Percentiles rank a stretch among this genome's conserved stretches.
These are phyloP conservation scores for Tethea ocularis DNA, from an alignment of 2,888 invertebrate genomes.

Conservation along the genomic window DNA sequence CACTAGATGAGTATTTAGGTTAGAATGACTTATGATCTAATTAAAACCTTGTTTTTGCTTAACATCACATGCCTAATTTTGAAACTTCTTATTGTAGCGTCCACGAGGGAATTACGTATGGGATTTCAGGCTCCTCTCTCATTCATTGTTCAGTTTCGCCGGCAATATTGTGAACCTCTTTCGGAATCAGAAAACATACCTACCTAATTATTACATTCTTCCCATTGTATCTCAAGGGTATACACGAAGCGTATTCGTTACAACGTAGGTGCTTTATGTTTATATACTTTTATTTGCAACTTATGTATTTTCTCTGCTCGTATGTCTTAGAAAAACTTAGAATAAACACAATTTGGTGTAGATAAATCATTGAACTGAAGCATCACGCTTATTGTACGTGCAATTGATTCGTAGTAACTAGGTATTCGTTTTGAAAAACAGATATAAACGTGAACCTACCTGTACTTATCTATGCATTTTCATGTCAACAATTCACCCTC, in stretches of 20 bases:
- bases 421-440: background rate
- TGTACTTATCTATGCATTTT: background rate
- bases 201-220: slow-evolving; percentile 14
- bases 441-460: background rate
- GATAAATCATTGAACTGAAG: background rate
- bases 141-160: slow-evolving; percentile 40
- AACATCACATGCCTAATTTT: slow-evolving; percentile 6
- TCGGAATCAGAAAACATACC: background rate
- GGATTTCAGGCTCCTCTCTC: slow-evolving; percentile 46
- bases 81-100: slow-evolving; percentile 5
- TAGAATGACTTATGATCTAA: background rate
- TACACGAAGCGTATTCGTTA: background rate
- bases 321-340: background rate
- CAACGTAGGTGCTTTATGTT: slow-evolving; percentile 1
- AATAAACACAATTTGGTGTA: background rate
- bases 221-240: slow-evolving; percentile 4
- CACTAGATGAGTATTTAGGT: no score
- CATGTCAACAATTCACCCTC: background rate
- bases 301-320: background rate
- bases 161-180: slow-evolving; percentile 15
- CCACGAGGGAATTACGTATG: slow-evolving; percentile 44
- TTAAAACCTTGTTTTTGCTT: background rate
- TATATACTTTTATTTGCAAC: background rate
- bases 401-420: background rate
- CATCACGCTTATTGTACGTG: background rate